These are phyloP conservation scores for Aphis gossypii DNA, from an alignment of 1,140 invertebrate genomes.

Conservation along the genomic window DNA sequence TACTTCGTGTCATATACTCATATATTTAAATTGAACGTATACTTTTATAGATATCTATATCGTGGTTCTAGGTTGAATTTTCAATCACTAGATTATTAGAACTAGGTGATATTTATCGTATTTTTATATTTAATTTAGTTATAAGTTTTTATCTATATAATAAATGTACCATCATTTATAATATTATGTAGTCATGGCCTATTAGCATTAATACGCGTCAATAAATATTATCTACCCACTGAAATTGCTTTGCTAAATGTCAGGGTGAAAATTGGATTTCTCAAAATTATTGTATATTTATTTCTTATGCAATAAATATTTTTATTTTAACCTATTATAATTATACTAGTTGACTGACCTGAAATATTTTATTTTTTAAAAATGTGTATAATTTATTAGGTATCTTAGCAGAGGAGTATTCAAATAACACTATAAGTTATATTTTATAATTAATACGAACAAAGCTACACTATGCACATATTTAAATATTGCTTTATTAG, in stretches of 20 bases:
- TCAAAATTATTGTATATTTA: background rate
- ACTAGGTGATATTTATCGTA: background rate
- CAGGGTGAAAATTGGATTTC: slow-evolving; percentile 9
- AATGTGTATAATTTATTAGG: background rate
- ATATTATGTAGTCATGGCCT: background rate
- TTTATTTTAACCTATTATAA: background rate
- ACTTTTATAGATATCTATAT: background rate
- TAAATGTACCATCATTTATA: background rate
- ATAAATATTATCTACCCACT: slow-evolving; percentile 18
- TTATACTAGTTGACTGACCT: background rate
- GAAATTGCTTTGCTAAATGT: background rate
- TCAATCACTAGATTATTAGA: background rate
- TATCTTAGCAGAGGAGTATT: background rate
- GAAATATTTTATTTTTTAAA: background rate
- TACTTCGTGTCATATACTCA: background rate
- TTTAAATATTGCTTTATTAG: background rate
- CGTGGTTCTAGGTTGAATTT: background rate
- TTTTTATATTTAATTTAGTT: background rate
- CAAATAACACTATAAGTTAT: background rate
- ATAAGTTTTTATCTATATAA: background rate
- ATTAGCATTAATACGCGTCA: background rate
- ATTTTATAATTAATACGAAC: background rate
- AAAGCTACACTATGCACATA: background rate
- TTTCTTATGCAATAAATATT: background rate
- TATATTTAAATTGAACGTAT: background rate